Evolutionary conservation across 2,888 invertebrate species (phyloP).

Genomic region (Teleiodes luculella): DNA sequence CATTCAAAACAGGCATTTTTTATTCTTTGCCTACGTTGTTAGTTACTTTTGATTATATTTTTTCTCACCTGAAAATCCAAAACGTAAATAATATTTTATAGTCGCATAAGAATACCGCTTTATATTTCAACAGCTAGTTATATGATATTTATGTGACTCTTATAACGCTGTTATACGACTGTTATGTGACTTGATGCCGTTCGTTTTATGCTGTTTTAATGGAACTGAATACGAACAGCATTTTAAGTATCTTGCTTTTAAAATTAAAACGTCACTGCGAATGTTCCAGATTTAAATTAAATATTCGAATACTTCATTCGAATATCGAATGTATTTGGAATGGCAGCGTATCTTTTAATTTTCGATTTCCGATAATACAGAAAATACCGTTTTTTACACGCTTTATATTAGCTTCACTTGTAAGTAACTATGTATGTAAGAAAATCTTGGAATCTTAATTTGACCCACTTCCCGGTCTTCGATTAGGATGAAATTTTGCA

Average conservation of each 20-base stretch:
- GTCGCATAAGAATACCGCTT: background rate
- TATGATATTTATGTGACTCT: background rate
- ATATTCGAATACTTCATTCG: no score
- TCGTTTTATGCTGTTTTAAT: background rate
- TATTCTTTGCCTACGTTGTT: no score
- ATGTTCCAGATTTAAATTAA: no score
- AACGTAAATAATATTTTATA: background rate
- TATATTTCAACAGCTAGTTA: background rate
- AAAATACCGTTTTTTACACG: no score
- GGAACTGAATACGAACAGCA: slow-evolving; percentile 1
- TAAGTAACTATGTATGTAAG: no score
- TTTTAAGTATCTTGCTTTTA: background rate
- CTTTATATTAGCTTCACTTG: no score
- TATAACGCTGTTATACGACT: background rate
- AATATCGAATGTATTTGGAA: background rate
- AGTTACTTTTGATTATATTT: no score
- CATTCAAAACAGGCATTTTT: no score
- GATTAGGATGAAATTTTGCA: no score
- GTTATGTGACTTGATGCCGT: background rate
- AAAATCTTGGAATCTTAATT: no score
- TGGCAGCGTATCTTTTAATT: background rate
- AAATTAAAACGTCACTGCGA: background rate
- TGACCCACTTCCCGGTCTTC: no score
- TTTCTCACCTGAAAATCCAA: no score
- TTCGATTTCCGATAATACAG: background rate